Conservation (phyloP, 2,113 vertebrate genomes). For the Hydrochoerus hydrochaeris region DNA sequence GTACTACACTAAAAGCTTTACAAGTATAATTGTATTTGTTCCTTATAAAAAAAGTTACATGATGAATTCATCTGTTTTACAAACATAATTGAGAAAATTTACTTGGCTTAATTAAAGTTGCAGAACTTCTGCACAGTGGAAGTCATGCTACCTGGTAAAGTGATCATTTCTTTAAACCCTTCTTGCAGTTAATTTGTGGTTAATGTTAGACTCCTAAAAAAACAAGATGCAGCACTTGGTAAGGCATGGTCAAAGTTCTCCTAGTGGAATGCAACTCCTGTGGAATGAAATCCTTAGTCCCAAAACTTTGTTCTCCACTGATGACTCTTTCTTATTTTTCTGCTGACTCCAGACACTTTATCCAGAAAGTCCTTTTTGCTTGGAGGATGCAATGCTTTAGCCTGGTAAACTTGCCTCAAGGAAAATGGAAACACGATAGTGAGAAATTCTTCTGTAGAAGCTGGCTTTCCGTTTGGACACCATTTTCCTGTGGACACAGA, state of each 20-base stretch:
- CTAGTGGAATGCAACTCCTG: neutral
- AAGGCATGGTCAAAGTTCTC: neutral
- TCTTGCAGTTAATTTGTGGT: neutral
- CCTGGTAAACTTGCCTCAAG: neutral
- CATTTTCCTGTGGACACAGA: too few species aligned
- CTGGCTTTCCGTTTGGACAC: too few species aligned
- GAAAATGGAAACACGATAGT: neutral
- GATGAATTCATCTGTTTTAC: neutral
- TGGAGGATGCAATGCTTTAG: neutral
- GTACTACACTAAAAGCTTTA: neutral
- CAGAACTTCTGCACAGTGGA: neutral
- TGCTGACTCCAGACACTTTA: neutral
- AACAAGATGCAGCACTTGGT: neutral
- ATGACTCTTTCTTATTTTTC: neutral
- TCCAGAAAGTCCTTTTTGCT: neutral
- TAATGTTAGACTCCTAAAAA: neutral
- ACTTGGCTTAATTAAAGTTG: neutral
- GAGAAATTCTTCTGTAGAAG: too few species aligned
- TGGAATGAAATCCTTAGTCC: neutral
- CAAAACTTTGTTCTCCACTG: neutral
- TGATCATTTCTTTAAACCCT: neutral
- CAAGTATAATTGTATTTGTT: neutral
- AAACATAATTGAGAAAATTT: neutral
- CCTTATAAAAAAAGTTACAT: too few species aligned
- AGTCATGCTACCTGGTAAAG: neutral